phyloP scores from a whole-genome alignment of 2,113 vertebrate species.

The Emydura subglobosa region DNA sequence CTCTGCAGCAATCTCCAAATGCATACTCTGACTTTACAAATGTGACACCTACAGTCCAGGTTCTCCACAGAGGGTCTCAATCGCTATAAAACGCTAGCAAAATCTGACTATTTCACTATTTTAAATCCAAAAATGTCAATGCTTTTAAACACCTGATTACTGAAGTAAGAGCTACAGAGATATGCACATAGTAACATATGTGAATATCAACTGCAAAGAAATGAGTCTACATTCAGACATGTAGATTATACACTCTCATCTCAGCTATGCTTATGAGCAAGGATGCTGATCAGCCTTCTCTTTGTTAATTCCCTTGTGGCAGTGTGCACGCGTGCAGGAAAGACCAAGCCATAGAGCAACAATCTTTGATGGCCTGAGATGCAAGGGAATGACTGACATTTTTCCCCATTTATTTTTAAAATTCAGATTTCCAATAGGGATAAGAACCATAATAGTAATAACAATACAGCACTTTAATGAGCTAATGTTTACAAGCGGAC shows the following conservation, averaged over 20 bases:
- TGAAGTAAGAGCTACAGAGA: not conserved
- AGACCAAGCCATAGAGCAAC: not conserved
- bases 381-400: not conserved
- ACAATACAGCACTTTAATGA: not conserved
- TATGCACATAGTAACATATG: not conserved
- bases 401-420: not conserved
- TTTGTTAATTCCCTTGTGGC: slow-evolving; percentile 3
- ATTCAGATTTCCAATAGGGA: slow-evolving; percentile 28
- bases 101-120: not conserved
- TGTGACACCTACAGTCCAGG: slow-evolving; percentile 6
- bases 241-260: not conserved
- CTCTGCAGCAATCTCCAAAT: not conserved
- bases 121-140: not conserved
- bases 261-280: not conserved
- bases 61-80: slow-evolving; percentile 39
- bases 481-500: slow-evolving; percentile 24
- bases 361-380: not conserved
- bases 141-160: not conserved
- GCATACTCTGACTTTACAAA: not conserved
- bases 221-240: not conserved
- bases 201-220: not conserved
- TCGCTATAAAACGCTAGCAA: not conserved
- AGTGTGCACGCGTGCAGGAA: accelerated
- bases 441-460: not conserved
- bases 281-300: not conserved